Conservation (phyloP, 2,888 invertebrate genomes). For the Syrista parreyssii region DNA sequence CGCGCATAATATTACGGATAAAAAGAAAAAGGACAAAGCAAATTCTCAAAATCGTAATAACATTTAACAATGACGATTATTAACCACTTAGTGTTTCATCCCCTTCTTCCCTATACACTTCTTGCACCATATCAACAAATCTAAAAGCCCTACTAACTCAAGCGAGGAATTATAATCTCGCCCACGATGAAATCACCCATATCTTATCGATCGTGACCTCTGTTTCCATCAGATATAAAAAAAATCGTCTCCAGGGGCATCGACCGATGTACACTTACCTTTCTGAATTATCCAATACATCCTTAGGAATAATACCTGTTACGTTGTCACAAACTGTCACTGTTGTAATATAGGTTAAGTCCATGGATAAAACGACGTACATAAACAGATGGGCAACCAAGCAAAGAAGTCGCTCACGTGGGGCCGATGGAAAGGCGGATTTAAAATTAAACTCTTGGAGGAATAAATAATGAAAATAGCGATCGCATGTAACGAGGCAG, state of each 20-base stretch:
- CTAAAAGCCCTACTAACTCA: not conserved
- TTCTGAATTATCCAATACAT: not conserved
- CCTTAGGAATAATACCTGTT: not conserved
- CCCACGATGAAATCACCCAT: not conserved
- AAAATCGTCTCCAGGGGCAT: not conserved
- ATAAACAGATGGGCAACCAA: not conserved
- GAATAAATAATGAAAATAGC: constrained; percentile 19
- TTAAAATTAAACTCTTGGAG: constrained; percentile 8
- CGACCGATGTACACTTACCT: not conserved
- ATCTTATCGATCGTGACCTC: not conserved
- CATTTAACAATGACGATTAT: not conserved
- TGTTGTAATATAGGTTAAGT: not conserved
- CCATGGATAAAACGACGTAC: not conserved
- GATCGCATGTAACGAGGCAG: constrained; percentile 27
- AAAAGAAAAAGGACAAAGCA: not conserved
- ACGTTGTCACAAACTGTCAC: not conserved
- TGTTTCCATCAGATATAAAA: not conserved
- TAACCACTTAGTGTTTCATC: not conserved
- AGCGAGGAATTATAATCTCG: not conserved
- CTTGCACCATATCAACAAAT: not conserved
- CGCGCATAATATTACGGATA: not conserved
- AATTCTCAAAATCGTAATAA: not conserved
- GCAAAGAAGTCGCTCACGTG: not conserved
- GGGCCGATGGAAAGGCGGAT: not conserved
- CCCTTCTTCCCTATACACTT: not conserved